Evolutionary conservation across 2,113 vertebrate genomes (phyloP).

Genomic region (Atherinomorus stipes): DNA sequence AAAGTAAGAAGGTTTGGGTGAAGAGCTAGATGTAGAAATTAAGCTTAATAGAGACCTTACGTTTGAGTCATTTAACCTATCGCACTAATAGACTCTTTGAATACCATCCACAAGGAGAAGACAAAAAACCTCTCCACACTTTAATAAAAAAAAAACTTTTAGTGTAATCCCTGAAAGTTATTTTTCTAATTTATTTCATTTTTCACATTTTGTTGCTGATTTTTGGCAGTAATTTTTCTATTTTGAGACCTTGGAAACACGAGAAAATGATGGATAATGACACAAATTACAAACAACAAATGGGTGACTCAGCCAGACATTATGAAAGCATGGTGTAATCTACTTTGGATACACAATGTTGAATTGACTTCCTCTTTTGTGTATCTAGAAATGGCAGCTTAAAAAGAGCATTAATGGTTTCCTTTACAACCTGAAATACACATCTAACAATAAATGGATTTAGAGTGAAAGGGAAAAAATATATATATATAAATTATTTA

Average conservation of each 20-base stretch:
- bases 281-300: conserved; percentile 19
- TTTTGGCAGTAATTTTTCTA: background rate
- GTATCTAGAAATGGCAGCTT: no score
- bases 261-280: conserved; percentile 4
- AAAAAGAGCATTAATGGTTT: no score
- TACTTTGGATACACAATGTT: no score
- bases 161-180: background rate
- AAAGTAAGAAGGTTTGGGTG: conserved; percentile 6
- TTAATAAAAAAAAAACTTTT: background rate
- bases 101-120: background rate
- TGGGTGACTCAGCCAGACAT: no score
- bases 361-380: no score
- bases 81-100: conserved; percentile 1
- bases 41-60: conserved; percentile 6
- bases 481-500: no score
- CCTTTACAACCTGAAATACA: no score
- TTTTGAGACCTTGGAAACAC: background rate
- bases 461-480: no score
- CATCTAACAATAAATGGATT: no score
- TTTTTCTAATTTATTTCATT: no score
- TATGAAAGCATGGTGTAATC: no score
- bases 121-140: background rate
- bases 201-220: background rate
- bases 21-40: conserved; percentile 15
- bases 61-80: background rate